Conservation (phyloP, 2,888 invertebrate genomes). For the Protophormia terraenovae region DNA sequence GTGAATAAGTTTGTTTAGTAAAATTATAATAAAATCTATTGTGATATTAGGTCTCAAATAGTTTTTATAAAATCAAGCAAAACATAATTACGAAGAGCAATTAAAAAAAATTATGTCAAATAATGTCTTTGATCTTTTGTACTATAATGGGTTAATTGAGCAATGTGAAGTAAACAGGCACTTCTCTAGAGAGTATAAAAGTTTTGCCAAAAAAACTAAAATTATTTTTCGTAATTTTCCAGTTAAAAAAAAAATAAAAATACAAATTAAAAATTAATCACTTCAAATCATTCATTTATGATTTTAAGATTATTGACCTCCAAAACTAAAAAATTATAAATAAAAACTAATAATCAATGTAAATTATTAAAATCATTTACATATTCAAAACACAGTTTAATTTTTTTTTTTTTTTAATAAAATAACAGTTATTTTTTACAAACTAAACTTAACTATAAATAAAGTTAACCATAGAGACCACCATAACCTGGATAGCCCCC, state of each 20-base stretch:
- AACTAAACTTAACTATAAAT: neutral
- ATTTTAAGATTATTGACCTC: conserved; percentile 55
- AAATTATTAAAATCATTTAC: neutral
- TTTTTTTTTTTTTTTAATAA: neutral
- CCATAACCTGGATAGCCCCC: conserved; percentile 16
- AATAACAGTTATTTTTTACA: conserved; percentile 20
- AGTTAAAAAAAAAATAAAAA: neutral
- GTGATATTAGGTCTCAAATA: no score
- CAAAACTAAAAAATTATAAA: neutral
- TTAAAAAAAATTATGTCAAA: no score
- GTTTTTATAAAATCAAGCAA: no score
- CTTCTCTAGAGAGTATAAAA: neutral
- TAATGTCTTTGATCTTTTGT: no score
- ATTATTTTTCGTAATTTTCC: conserved; percentile 7
- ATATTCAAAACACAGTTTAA: neutral
- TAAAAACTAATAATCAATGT: neutral
- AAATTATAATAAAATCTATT: no score
- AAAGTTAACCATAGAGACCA: conserved; percentile 51
- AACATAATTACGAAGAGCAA: no score
- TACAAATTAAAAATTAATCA: conserved; percentile 29
- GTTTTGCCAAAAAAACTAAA: neutral
- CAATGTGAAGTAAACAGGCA: conserved; percentile 16
- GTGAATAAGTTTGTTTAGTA: no score
- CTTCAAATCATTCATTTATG: neutral
- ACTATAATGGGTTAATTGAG: neutral